These are phyloP conservation scores for Xenentodon cancila DNA, from an alignment of 2,797 vertebrate genomes.

Conservation along the genomic window DNA sequence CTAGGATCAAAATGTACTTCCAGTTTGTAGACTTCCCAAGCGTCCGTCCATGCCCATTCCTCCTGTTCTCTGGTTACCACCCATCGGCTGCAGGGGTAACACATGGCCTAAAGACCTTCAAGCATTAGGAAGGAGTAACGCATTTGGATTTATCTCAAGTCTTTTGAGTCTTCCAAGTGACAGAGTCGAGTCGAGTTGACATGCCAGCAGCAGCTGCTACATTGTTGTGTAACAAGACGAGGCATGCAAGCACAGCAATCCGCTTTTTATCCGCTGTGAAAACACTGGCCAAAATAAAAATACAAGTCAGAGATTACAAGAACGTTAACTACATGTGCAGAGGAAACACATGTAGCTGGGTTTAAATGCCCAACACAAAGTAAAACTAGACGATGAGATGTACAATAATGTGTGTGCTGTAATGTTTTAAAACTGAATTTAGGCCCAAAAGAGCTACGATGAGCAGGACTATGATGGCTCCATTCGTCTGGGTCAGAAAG, in stretches of 20 bases:
- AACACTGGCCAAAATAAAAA: conserved; percentile 2
- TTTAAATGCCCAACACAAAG: conserved; percentile 41
- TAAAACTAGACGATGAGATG: too few relatives aligned
- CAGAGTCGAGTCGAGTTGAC: neutral
- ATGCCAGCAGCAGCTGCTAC: conserved; percentile 49
- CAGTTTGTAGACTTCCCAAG: conserved; percentile 1
- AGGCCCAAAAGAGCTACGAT: too few relatives aligned
- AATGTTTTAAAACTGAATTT: too few relatives aligned
- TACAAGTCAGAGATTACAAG: conserved; percentile 27
- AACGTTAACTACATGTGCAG: conserved; percentile 16
- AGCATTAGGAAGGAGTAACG: neutral
- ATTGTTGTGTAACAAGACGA: conserved; percentile 50
- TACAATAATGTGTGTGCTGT: too few relatives aligned
- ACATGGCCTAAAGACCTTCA: conserved; percentile 2
- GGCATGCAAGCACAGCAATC: conserved; percentile 3
- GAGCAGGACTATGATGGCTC: conserved; percentile 85
- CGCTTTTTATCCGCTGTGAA: too few relatives aligned
- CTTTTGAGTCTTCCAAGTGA: conserved; percentile 12
- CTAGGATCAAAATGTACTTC: conserved; percentile 23
- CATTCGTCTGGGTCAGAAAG: conserved; percentile 81
- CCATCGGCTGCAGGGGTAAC: too few relatives aligned
- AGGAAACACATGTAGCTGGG: neutral
- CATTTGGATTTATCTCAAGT: conserved; percentile 17
- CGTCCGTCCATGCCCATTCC: neutral
- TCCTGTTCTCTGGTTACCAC: neutral